Percentiles rank a stretch among this genome's conserved stretches.
Conservation (phyloP, 1,140 invertebrate genomes). For the Mylabris phalerata region DNA sequence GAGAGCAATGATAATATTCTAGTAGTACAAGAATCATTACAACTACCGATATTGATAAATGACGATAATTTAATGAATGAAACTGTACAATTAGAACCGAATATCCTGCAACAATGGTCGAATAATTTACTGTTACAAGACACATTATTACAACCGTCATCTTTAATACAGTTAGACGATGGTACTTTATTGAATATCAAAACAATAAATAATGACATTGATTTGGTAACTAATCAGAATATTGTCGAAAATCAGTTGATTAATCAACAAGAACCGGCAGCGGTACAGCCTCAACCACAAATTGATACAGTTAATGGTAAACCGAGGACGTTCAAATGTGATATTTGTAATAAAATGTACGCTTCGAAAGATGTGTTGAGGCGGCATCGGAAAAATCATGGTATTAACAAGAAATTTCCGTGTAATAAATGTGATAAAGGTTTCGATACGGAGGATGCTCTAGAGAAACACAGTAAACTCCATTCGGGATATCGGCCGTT, state of each 20-base stretch:
- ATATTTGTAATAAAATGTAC: slow-evolving; percentile 36
- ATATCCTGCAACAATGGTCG: slow-evolving; percentile 11
- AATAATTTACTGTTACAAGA: slow-evolving; percentile 11
- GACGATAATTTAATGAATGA: background rate
- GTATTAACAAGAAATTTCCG: slow-evolving; percentile 26
- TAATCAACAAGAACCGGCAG: background rate
- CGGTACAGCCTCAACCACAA: background rate
- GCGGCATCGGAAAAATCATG: slow-evolving; percentile 34
- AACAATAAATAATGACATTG: background rate
- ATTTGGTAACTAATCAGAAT: background rate
- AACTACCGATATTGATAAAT: background rate
- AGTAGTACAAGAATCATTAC: no score
- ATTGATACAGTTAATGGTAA: background rate
- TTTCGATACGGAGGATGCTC: slow-evolving; percentile 46
- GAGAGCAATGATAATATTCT: background rate
- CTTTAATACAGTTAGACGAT: slow-evolving; percentile 10
- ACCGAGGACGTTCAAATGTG: slow-evolving; percentile 25
- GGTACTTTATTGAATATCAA: slow-evolving; percentile 8
- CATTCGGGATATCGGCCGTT: slow-evolving; percentile 64
- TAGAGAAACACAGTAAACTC: slow-evolving; percentile 66
- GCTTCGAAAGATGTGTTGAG: slow-evolving; percentile 32
- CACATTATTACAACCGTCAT: background rate
- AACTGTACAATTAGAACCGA: background rate
- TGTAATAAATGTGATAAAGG: slow-evolving; percentile 50
- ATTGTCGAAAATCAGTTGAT: no score